These are phyloP conservation scores for Brachystomella parvula DNA, from an alignment of 1,140 invertebrate species.

Conservation along the genomic window DNA sequence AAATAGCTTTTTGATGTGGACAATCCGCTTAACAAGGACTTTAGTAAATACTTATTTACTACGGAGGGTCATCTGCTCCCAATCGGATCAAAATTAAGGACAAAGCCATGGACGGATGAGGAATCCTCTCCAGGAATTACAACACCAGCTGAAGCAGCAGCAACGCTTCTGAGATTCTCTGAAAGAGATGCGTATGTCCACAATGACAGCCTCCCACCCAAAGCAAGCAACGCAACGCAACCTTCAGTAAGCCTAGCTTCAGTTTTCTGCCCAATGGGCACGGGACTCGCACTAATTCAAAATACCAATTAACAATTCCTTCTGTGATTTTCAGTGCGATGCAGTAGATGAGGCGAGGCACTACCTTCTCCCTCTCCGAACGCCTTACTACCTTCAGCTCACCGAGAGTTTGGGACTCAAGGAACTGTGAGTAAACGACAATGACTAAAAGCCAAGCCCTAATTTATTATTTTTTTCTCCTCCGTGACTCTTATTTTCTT, in stretches of 20 bases:
- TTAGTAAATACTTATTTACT: slow-evolving; percentile 54
- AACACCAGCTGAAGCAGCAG: background rate
- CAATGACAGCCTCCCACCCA: slow-evolving; percentile 23
- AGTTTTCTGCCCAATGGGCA: too few species aligned
- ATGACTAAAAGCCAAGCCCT: too few species aligned
- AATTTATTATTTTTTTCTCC: too few species aligned
- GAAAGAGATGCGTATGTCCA: background rate
- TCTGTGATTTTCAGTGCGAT: slow-evolving; percentile 47
- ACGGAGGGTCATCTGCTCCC: slow-evolving; percentile 64
- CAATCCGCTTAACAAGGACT: slow-evolving; percentile 55
- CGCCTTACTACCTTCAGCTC: slow-evolving; percentile 50
- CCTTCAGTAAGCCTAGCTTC: slow-evolving; percentile 36
- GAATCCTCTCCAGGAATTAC: background rate
- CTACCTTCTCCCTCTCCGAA: slow-evolving; percentile 50
- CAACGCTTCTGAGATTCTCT: background rate
- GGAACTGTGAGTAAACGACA: slow-evolving; percentile 27
- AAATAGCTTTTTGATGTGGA: slow-evolving; percentile 62
- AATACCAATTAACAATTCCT: too few species aligned
- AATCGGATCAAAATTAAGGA: slow-evolving; percentile 46
- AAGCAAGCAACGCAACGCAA: slow-evolving; percentile 32
- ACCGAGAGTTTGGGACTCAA: slow-evolving; percentile 43
- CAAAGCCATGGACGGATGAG: slow-evolving; percentile 41
- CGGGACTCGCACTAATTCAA: background rate
- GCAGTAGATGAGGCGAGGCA: slow-evolving; percentile 46
- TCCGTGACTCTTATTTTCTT: background rate